These are phyloP conservation scores for Galerucella pusilla DNA, from an alignment of 2,888 invertebrate genomes.

Conservation along the genomic window DNA sequence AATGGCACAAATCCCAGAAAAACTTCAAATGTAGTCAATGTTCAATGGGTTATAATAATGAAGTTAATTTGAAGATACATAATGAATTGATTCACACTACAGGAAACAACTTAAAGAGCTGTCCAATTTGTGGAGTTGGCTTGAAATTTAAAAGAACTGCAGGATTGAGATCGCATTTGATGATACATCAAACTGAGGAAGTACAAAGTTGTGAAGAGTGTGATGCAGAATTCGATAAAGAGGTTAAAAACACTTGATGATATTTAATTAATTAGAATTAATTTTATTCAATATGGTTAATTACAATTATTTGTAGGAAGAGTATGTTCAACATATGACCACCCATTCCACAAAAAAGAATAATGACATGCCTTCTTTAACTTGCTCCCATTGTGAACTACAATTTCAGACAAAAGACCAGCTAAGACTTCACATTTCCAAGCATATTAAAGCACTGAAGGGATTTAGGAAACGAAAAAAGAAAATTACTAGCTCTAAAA, in stretches of 20 bases:
- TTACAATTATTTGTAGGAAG: constrained; percentile 60
- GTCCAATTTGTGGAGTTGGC: constrained; percentile 61
- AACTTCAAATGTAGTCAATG: constrained; percentile 61
- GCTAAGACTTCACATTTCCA: constrained; percentile 67
- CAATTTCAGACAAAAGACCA: constrained; percentile 65
- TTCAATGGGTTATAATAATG: constrained; percentile 58
- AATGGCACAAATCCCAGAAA: constrained; percentile 57
- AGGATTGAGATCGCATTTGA: constrained; percentile 62
- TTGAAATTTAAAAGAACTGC: constrained; percentile 60
- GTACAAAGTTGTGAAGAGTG: constrained; percentile 60
- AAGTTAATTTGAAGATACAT: constrained; percentile 62
- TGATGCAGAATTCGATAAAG: constrained; percentile 60
- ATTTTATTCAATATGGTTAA: neutral
- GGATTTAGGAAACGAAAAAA: constrained; percentile 48
- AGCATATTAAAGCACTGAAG: constrained; percentile 67
- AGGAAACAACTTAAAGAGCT: constrained; percentile 51
- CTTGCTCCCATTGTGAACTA: constrained; percentile 71
- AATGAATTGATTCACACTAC: constrained; percentile 56
- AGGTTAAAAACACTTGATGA: constrained; percentile 50
- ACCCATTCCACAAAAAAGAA: constrained; percentile 41
- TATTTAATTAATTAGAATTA: neutral
- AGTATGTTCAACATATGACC: constrained; percentile 66
- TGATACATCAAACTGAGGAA: constrained; percentile 62
- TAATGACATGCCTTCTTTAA: constrained; percentile 55
- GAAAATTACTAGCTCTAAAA: constrained; percentile 41